These are phyloP conservation scores for Eleginops maclovinus DNA, from an alignment of 2,113 vertebrate genomes.

Conservation along the genomic window DNA sequence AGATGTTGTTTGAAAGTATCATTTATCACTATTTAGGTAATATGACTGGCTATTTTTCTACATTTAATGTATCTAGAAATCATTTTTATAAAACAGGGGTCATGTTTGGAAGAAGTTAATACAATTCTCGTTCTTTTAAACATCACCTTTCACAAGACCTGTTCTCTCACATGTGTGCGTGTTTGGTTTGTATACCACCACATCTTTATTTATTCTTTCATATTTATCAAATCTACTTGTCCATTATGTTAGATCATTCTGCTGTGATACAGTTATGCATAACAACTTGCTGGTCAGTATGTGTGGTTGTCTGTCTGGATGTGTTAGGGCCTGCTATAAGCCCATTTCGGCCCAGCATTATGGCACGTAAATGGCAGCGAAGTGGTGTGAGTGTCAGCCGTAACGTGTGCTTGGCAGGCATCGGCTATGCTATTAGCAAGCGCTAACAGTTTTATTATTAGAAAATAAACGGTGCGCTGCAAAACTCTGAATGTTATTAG, in stretches of 20 bases:
- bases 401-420: constrained; percentile 77
- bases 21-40: neutral
- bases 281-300: constrained; percentile 41
- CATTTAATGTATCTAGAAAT: neutral
- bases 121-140: constrained; percentile 1
- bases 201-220: constrained; percentile 21
- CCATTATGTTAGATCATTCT: constrained; percentile 46
- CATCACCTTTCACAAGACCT: neutral
- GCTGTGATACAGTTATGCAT: constrained; percentile 51
- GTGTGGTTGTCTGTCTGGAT: constrained; percentile 18
- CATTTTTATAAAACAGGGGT: neutral
- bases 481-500: constrained; percentile 82
- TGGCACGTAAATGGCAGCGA: constrained; percentile 69
- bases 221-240: constrained; percentile 35
- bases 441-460: constrained; percentile 86
- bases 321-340: constrained; percentile 46
- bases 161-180: constrained; percentile 8
- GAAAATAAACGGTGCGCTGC: constrained; percentile 82
- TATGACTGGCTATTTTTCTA: neutral
- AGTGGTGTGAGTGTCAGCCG: constrained; percentile 69
- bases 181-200: constrained; percentile 14
- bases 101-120: constrained; percentile 6
- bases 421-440: constrained; percentile 77
- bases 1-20: neutral
- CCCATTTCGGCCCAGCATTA: constrained; percentile 52